Conservation (phyloP, 37 sponge, comb jelly and placozoan species). For the Tethya wilhelma region DNA sequence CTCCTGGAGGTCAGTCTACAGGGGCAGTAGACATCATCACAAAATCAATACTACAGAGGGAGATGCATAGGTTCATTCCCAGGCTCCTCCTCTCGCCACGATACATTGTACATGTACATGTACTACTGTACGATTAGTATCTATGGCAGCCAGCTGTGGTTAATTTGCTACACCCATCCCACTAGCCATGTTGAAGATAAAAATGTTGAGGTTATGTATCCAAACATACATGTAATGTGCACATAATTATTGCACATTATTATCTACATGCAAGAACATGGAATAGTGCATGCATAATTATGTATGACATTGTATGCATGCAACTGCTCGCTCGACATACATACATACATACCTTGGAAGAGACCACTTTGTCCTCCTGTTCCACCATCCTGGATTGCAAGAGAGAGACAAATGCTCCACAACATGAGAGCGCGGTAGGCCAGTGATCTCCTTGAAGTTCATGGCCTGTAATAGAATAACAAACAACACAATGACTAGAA, state of each 20-base stretch:
- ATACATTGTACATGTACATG: too few species aligned
- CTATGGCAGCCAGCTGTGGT: too few species aligned
- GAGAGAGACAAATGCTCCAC: slow-evolving; percentile 34
- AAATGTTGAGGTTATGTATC: too few species aligned
- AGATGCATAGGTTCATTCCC: too few species aligned
- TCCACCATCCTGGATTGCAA: slow-evolving; percentile 12
- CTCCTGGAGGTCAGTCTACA: slow-evolving; percentile 25
- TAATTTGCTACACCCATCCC: not conserved
- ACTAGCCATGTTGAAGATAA: too few species aligned
- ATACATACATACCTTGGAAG: slow-evolving; percentile 7
- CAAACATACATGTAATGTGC: too few species aligned
- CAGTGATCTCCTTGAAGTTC: slow-evolving; percentile 59
- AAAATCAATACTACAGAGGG: not conserved
- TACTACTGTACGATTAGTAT: too few species aligned
- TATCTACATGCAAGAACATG: too few species aligned
- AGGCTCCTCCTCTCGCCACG: not conserved
- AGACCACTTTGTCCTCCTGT: not conserved
- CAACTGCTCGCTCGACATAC: not conserved
- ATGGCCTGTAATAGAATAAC: not conserved
- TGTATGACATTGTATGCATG: too few species aligned
- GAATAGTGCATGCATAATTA: too few species aligned
- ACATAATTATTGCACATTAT: too few species aligned
- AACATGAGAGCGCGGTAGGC: slow-evolving; percentile 55
- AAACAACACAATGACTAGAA: not conserved
- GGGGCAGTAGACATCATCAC: not conserved